A percentile compares a stretch with the other conserved stretches of the same genome.
phyloP scores from a whole-genome alignment of 2,888 invertebrate genomes.

The Agelastica alni region DNA sequence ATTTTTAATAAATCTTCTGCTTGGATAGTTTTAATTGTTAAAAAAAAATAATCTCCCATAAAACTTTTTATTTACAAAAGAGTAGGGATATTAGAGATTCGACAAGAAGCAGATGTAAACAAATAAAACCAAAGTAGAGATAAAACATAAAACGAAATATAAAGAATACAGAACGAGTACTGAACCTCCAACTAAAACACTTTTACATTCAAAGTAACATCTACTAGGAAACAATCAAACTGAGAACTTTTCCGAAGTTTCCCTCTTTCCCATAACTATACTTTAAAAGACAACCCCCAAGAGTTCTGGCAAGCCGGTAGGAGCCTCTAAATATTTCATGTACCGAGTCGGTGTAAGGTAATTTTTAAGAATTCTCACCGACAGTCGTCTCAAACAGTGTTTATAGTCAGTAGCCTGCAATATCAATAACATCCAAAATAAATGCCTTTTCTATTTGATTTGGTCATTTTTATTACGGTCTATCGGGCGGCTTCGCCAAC shows the following conservation, averaged over 20 bases:
- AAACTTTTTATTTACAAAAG: too few relatives aligned
- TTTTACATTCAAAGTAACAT: constrained; percentile 24
- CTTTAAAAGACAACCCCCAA: constrained; percentile 29
- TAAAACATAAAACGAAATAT: constrained; percentile 7
- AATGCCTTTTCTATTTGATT: constrained; percentile 51
- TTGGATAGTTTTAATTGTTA: too few relatives aligned
- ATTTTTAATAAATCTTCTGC: too few relatives aligned
- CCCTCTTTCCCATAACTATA: constrained; percentile 25
- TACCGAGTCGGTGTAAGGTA: constrained; percentile 34
- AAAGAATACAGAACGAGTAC: constrained; percentile 5
- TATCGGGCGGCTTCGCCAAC: constrained; percentile 8
- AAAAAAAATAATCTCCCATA: too few relatives aligned
- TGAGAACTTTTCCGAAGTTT: constrained; percentile 17
- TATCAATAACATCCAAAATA: constrained; percentile 53
- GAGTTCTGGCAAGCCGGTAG: constrained; percentile 13
- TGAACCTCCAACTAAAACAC: constrained; percentile 13
- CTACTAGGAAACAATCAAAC: constrained; percentile 23
- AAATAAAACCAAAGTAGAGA: constrained; percentile 16
- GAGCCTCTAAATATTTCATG: constrained; percentile 41
- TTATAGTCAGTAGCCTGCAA: constrained; percentile 49
- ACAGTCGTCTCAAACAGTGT: constrained; percentile 52
- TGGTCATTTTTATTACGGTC: constrained; percentile 43
- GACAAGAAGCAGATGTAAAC: too few relatives aligned
- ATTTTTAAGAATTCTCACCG: constrained; percentile 48
- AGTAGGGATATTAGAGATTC: too few relatives aligned